These are phyloP conservation scores for Polyommatus iphigenia DNA, from an alignment of 2,888 invertebrate species.

Conservation along the genomic window DNA sequence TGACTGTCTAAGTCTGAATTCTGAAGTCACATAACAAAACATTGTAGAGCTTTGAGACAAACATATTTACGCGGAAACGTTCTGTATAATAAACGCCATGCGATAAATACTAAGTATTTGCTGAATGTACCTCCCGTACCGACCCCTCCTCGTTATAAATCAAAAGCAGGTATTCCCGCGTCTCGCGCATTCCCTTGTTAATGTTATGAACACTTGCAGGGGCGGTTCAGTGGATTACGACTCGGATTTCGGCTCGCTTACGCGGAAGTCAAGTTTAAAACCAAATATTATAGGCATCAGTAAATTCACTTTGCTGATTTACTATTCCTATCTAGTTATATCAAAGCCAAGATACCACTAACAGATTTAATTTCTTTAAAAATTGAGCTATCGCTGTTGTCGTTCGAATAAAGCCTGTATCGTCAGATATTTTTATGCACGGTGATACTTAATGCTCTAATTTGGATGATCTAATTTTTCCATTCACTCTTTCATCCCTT, in stretches of 20 bases:
- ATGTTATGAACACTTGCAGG: conserved; percentile 47
- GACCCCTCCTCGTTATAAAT: conserved; percentile 75
- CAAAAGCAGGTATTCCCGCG: conserved; percentile 74
- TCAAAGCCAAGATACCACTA: not conserved
- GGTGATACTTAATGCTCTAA: not conserved
- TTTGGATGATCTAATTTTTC: not conserved
- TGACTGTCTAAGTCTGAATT: not conserved
- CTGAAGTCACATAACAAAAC: not conserved
- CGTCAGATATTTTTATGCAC: not conserved
- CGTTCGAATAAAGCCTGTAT: not conserved
- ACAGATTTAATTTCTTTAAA: not conserved
- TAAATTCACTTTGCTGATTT: not conserved
- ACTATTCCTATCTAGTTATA: not conserved
- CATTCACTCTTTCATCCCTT: not conserved
- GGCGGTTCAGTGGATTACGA: conserved; percentile 36
- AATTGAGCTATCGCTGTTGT: not conserved
- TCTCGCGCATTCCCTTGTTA: conserved; percentile 67
- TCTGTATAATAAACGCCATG: conserved; percentile 19
- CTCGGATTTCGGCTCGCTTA: conserved; percentile 13
- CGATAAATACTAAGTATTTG: conserved; percentile 31
- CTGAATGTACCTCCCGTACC: conserved; percentile 23
- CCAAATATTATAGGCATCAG: not conserved
- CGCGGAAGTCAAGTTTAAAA: not conserved
- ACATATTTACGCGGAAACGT: conserved; percentile 23
- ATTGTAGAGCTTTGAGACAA: not conserved